Conservation (phyloP, 2,888 invertebrate species). For the Eueremaeus valkanovi region DNA sequence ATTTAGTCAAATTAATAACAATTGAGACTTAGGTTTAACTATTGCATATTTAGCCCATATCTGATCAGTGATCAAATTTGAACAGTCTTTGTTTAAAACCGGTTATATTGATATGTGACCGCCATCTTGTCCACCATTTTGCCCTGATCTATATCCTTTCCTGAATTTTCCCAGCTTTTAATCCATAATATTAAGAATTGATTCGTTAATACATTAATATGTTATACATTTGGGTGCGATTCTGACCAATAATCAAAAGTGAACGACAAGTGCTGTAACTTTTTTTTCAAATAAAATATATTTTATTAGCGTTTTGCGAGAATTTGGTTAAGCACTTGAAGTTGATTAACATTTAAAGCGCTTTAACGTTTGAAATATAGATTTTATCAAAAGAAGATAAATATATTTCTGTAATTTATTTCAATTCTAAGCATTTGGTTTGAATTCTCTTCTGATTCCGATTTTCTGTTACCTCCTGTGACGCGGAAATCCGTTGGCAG, state of each 20-base stretch:
- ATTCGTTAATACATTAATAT: too few species aligned
- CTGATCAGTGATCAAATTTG: too few species aligned
- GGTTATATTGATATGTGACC: too few species aligned
- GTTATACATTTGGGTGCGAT: background rate
- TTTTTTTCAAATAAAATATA: background rate
- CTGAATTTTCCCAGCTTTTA: too few species aligned
- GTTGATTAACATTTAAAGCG: background rate
- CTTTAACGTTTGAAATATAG: background rate
- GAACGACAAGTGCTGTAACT: background rate
- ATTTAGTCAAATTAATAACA: too few species aligned
- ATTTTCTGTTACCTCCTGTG: background rate
- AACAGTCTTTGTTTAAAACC: too few species aligned
- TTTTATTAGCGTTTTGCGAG: background rate
- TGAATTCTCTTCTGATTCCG: background rate
- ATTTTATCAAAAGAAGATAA: background rate
- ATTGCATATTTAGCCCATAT: too few species aligned
- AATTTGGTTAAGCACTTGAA: background rate
- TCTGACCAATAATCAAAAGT: background rate
- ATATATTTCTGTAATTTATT: background rate
- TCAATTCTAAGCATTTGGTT: background rate
- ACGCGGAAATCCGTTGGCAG: background rate
- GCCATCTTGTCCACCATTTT: too few species aligned
- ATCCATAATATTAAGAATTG: too few species aligned
- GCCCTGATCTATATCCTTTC: too few species aligned
- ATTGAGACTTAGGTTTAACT: too few species aligned